Evolutionary conservation across 1,140 invertebrate genomes (phyloP), one percentile per base, ranked within the genome.

Genomic region (Coptotermes formosanus): DNA sequence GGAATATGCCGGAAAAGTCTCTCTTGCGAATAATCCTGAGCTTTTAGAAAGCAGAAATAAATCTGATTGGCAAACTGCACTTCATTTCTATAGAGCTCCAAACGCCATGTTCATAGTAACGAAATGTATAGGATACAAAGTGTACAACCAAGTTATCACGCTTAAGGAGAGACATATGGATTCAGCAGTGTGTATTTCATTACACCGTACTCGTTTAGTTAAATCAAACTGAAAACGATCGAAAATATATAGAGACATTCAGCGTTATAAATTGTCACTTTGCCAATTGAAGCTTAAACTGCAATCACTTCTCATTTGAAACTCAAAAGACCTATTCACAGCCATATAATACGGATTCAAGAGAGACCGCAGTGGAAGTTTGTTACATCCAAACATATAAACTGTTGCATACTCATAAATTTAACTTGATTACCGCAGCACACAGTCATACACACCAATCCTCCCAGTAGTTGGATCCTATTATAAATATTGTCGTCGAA

Each of bases 181-280:
- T 30, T 16, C 7, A 9, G 21, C 8, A 64, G 2, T 75, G 25
- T 30, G n/a, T 75, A 75, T 75, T 75, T 30, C 64, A 75, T 75
- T n/a, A 75, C 6, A 75, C n/a, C 64, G n/a, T 25, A 75, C n/a
- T 75, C 64, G 64, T 75, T 75, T 75, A 75, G 64, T 75, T 75
- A 75, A 75, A 75, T 75, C 64, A 6, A 30, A 75, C 64, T 75
- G 64, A 75, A 75, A 75, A 75, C n/a, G 25, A 75, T 75, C 64
- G 64, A 75, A 75, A 75, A 75, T 75, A 75, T 75, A 14, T n/a
- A 30, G 25, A n/a, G 25, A n/a, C 64, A 75, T 75, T 75, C 25
- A 75, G 25, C 30, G 64, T 75, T 75, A 75, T 75, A 75, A 75
- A 75, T 75, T 75, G 64, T 75, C 64, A 75, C 64, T 75, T 75